Evolutionary conservation across 2,113 vertebrate species (phyloP).

Genomic region (Pycnonotus jocosus): DNA sequence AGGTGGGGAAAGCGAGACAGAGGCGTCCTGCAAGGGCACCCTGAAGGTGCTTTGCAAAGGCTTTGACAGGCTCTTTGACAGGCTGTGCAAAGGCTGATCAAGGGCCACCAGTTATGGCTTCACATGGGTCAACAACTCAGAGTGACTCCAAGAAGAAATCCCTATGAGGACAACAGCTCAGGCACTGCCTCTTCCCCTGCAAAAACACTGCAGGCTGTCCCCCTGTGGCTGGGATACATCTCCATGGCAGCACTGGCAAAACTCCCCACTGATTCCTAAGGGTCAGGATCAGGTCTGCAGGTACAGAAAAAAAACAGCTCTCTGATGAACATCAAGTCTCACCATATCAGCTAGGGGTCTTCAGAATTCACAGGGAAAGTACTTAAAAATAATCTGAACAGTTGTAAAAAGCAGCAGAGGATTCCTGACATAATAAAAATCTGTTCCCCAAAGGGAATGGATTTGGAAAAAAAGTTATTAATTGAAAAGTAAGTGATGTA

Average conservation of each 20-base stretch:
- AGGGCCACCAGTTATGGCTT: no score
- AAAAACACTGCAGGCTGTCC: background rate
- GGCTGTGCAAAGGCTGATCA: background rate
- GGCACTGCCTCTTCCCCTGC: background rate
- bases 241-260: background rate
- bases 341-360: background rate
- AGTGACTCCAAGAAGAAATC: background rate
- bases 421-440: constrained; percentile 38
- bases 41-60: background rate
- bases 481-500: constrained; percentile 24
- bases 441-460: background rate
- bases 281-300: background rate
- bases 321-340: background rate
- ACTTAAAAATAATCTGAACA: background rate
- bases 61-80: background rate
- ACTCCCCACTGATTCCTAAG: background rate
- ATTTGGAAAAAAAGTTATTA: background rate
- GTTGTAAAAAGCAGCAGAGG: background rate
- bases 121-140: background rate
- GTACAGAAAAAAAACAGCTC: background rate
- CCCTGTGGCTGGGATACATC: background rate
- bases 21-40: background rate
- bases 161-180: background rate
- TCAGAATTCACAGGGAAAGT: background rate
- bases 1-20: background rate